Evolutionary conservation across 53 echinoderm and acorn worm species (phyloP).

Genomic region (Paracentrotus lividus): DNA sequence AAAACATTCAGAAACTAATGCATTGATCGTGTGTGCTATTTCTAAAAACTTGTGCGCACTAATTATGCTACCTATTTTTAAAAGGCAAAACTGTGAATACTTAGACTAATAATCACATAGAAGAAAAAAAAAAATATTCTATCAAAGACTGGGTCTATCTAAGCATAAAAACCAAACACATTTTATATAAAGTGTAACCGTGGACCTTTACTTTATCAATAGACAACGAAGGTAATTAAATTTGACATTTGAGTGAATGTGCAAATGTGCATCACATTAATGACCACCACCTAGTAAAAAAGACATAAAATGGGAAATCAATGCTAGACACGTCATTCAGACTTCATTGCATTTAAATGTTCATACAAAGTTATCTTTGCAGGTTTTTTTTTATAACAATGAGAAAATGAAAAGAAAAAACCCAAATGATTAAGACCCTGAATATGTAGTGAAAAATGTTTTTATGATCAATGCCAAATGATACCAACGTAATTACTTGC

Average conservation of each 20-base stretch:
- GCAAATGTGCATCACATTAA: conserved; percentile 39
- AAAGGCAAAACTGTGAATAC: neutral
- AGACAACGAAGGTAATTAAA: neutral
- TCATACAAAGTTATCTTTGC: too few relatives aligned
- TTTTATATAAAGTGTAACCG: neutral
- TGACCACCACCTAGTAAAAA: conserved; percentile 1
- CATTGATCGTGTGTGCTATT: neutral
- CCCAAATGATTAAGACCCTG: too few relatives aligned
- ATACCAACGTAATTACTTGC: too few relatives aligned
- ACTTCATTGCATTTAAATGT: too few relatives aligned
- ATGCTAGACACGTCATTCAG: neutral
- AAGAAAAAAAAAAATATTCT: neutral
- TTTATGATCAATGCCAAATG: too few relatives aligned
- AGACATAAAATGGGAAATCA: neutral
- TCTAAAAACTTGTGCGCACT: conserved; percentile 26
- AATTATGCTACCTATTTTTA: neutral
- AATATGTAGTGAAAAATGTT: too few relatives aligned
- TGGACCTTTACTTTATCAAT: neutral
- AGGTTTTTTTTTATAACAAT: too few relatives aligned
- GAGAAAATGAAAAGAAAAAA: too few relatives aligned
- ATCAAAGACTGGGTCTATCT: neutral
- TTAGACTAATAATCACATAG: neutral
- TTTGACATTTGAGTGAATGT: neutral
- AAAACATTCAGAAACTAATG: neutral
- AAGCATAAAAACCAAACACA: neutral